Evolutionary conservation across 2,797 vertebrate species (phyloP).

Genomic region (Falco cherrug): DNA sequence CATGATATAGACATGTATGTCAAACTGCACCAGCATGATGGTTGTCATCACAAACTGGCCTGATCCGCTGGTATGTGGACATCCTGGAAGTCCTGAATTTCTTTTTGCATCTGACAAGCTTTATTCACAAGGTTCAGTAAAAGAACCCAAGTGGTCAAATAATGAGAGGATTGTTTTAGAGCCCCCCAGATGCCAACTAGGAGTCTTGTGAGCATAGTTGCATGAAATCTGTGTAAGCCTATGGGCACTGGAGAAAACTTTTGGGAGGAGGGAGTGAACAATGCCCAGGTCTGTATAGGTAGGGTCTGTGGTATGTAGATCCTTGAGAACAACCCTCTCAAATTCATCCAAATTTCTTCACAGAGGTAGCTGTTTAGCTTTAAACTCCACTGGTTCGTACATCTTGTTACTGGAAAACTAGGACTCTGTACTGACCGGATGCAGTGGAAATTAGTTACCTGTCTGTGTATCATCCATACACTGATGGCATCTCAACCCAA

Average conservation of each 20-base stretch:
- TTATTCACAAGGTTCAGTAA: background rate
- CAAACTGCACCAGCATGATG: background rate
- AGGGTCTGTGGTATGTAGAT: background rate
- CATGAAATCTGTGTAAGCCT: background rate
- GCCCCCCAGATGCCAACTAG: background rate
- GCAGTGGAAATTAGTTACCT: background rate
- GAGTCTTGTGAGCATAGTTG: background rate
- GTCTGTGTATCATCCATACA: background rate
- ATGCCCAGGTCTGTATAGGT: background rate
- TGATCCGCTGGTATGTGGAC: background rate
- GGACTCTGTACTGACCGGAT: background rate
- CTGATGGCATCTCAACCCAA: background rate
- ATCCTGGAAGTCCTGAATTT: background rate
- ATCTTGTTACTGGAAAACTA: background rate
- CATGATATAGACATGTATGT: accelerated
- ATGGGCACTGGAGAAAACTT: background rate
- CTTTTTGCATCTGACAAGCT: background rate
- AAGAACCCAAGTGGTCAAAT: background rate
- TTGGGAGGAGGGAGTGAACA: background rate
- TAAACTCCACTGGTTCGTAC: background rate
- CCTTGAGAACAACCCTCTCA: background rate
- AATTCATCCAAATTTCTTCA: background rate
- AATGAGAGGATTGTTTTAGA: background rate
- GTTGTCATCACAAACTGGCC: background rate
- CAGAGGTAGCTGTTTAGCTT: background rate